These are phyloP conservation scores for Ataeniobius toweri DNA, from an alignment of 2,797 vertebrate genomes.

Conservation along the genomic window DNA sequence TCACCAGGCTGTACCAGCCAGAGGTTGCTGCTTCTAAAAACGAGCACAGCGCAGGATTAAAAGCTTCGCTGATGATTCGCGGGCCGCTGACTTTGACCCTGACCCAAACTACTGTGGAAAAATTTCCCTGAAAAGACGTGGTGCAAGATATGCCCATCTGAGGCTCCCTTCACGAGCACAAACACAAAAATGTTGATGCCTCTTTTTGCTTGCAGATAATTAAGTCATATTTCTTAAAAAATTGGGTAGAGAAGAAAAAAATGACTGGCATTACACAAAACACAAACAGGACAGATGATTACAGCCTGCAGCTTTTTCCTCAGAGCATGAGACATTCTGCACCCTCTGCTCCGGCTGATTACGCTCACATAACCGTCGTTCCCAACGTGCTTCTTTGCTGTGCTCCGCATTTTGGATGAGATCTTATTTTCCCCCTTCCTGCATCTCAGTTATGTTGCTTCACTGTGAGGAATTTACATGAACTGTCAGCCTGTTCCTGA, in stretches of 20 bases:
- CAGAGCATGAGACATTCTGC: constrained; percentile 16
- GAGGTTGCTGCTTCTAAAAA: constrained; percentile 63
- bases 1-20: constrained; percentile 57
- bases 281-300: constrained; percentile 3
- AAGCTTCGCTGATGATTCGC: constrained; percentile 63
- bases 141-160: constrained; percentile 3
- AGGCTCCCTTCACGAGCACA: constrained; percentile 1
- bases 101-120: constrained; percentile 55
- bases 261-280: constrained; percentile 2
- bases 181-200: not conserved
- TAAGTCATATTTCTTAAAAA: not conserved
- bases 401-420: constrained; percentile 30
- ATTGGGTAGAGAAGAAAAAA: not conserved
- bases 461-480: constrained; percentile 12
- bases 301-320: constrained; percentile 16
- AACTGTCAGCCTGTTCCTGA: constrained; percentile 3
- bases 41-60: constrained; percentile 66
- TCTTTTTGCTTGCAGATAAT: not conserved
- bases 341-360: constrained; percentile 23
- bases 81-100: constrained; percentile 62
- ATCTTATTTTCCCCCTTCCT: not conserved
- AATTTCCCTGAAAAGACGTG: constrained; percentile 44
- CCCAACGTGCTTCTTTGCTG: constrained; percentile 41
- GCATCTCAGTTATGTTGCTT: not conserved
- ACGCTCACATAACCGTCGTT: constrained; percentile 19